A percentile compares a stretch with the other conserved stretches of the same genome.
These are phyloP conservation scores for Tyria jacobaeae DNA, from an alignment of 2,888 invertebrate genomes.

Conservation along the genomic window DNA sequence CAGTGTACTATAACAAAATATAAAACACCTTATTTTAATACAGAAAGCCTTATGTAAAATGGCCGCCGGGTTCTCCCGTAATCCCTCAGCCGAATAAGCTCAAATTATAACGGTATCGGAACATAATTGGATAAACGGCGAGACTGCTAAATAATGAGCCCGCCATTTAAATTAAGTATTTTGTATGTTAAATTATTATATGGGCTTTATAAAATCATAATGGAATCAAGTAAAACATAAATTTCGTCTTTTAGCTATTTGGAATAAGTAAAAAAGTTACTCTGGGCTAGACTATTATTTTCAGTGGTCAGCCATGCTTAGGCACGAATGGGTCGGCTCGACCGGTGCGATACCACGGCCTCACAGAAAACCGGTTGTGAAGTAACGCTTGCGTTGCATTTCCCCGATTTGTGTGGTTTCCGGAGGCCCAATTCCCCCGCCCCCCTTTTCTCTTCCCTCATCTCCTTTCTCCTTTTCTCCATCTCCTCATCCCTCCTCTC, in stretches of 20 bases:
- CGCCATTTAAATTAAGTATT: not conserved
- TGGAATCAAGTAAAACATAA: not conserved
- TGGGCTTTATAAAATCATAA: not conserved
- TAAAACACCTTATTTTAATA: constrained; percentile 49
- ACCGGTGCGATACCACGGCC: no score
- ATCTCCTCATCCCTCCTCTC: no score
- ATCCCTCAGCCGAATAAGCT: constrained; percentile 36
- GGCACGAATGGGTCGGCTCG: no score
- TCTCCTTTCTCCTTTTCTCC: no score
- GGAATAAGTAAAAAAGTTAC: not conserved
- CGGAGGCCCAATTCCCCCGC: no score
- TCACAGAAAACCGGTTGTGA: no score
- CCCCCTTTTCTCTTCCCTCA: no score
- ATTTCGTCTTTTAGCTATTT: not conserved
- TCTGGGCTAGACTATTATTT: no score
- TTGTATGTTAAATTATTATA: not conserved
- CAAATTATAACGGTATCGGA: constrained; percentile 32
- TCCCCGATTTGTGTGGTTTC: no score
- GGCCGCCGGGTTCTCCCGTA: constrained; percentile 27
- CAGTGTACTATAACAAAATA: constrained; percentile 33
- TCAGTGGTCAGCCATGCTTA: no score
- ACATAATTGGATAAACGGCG: constrained; percentile 41
- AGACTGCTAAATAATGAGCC: not conserved
- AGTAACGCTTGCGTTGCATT: no score
- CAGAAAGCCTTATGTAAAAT: constrained; percentile 45